A percentile compares a stretch with the other conserved stretches of the same genome.
Evolutionary conservation across 2,797 vertebrate genomes (phyloP).

Genomic region (Acanthiza pusilla): DNA sequence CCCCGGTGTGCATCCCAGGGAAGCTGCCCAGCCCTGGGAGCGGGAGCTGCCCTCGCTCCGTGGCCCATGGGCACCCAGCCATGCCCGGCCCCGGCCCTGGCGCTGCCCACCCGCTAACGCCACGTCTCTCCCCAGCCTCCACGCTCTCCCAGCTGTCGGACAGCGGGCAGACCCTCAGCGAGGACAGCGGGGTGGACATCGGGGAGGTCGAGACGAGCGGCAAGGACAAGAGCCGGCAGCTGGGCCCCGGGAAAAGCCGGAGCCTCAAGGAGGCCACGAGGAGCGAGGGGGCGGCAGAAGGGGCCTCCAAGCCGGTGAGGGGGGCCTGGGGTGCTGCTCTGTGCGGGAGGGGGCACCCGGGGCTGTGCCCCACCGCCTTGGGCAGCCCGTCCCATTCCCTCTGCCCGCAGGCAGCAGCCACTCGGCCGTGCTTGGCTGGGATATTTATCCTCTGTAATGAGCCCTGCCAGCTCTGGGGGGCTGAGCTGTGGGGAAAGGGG

Average conservation of each 20-base stretch:
- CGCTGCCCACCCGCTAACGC: background rate
- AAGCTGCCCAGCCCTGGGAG: background rate
- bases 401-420: background rate
- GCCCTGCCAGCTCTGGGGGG: background rate
- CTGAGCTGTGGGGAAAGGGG: background rate
- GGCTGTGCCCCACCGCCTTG: background rate
- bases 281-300: constrained; percentile 68
- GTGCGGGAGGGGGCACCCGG: background rate
- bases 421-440: background rate
- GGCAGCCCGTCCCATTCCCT: fast-evolving
- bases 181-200: constrained; percentile 96
- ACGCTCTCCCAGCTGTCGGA: constrained; percentile 93
- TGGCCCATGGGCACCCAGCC: background rate
- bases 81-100: background rate
- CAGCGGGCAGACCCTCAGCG: constrained; percentile 94
- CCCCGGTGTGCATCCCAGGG: background rate
- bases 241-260: constrained; percentile 74
- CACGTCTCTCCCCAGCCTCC: constrained; percentile 75
- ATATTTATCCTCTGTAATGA: fast-evolving
- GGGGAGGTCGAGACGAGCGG: constrained; percentile 80
- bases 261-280: constrained; percentile 74
- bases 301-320: constrained; percentile 85
- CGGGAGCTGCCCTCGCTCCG: background rate
- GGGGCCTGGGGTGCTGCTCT: background rate
- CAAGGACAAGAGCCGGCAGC: constrained; percentile 79